phyloP scores from a whole-genome alignment of 2,888 invertebrate species.

The Thysanoteuthis rhombus region DNA sequence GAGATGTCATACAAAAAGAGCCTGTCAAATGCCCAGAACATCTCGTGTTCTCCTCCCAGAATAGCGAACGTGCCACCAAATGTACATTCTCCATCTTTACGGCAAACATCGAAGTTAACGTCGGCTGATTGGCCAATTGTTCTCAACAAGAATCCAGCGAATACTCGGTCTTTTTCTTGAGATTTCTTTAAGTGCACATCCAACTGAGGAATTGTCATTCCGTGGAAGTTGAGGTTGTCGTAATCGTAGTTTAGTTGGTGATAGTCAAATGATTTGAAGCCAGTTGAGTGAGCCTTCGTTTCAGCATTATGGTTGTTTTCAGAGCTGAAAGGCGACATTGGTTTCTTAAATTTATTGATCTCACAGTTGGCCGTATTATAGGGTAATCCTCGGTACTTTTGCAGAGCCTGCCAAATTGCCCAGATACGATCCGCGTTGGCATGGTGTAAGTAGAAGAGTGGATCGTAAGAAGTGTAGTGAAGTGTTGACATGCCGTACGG shows the following conservation, averaged over 20 bases:
- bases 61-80: conserved; percentile 35
- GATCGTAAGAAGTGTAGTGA: conserved; percentile 44
- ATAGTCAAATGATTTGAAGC: conserved; percentile 40
- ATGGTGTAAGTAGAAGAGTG: conserved; percentile 45
- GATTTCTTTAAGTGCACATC: conserved; percentile 36
- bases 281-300: conserved; percentile 34
- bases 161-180: conserved; percentile 34
- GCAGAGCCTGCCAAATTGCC: conserved; percentile 44
- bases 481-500: conserved; percentile 42
- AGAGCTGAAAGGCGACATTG: conserved; percentile 36
- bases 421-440: conserved; percentile 40
- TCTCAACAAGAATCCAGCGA: conserved; percentile 33
- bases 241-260: conserved; percentile 39
- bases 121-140: conserved; percentile 33
- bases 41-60: conserved; percentile 36
- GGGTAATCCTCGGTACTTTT: conserved; percentile 40
- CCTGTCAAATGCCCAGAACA: conserved; percentile 37
- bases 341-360: conserved; percentile 36
- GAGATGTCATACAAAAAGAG: conserved; percentile 36
- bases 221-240: conserved; percentile 43
- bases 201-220: conserved; percentile 42
- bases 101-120: conserved; percentile 33
- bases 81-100: not conserved
- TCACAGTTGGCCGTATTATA: conserved; percentile 42
- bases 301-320: conserved; percentile 33